Conservation (phyloP, 37 sponge, comb jelly and placozoan genomes). For the Tethya wilhelma region DNA sequence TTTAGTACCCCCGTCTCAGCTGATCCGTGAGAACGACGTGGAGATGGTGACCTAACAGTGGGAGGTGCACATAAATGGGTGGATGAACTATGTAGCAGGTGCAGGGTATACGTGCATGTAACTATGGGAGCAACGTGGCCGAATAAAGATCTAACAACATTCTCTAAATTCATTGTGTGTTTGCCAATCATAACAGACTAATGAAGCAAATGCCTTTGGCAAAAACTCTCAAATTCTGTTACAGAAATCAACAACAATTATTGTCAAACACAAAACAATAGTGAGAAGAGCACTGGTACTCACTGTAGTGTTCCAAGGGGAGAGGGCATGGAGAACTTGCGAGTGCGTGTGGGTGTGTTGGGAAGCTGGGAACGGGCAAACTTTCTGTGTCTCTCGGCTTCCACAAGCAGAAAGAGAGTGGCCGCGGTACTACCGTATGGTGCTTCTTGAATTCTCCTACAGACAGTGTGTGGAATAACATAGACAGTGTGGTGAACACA, state of each 20-base stretch:
- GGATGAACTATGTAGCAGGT: no score
- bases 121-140: background rate
- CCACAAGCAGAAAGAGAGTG: conserved; percentile 94
- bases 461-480: background rate
- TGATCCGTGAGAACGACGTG: conserved; percentile 2
- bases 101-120: background rate
- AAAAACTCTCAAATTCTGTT: no score
- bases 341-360: conserved; percentile 14
- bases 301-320: no score
- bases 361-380: conserved; percentile 1
- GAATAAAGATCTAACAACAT: background rate
- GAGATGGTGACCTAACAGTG: conserved; percentile 18
- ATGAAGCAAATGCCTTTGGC: no score
- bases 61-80: no score
- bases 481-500: background rate
- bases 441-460: conserved; percentile 62
- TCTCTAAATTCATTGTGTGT: no score
- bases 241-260: no score
- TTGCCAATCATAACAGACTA: no score
- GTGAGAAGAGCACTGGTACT: background rate
- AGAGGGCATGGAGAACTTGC: conserved; percentile 54
- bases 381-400: conserved; percentile 78
- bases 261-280: no score
- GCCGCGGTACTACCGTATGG: conserved; percentile 94
- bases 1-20: conserved; percentile 46